Conservation (phyloP, 2,113 vertebrate genomes). For the Symphodus melops region DNA sequence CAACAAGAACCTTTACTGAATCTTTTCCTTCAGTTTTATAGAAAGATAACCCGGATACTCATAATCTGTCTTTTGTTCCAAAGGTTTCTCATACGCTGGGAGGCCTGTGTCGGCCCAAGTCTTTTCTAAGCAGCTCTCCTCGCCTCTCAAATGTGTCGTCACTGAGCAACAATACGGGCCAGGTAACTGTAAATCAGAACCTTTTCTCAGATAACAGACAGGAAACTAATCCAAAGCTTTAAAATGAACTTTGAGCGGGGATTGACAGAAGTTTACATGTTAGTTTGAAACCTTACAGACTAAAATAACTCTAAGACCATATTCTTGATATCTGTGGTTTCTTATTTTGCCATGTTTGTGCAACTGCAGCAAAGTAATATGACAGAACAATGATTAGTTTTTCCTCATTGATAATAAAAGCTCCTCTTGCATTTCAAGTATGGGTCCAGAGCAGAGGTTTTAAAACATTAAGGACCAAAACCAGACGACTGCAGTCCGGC, state of each 20-base stretch:
- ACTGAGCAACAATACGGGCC: constrained; percentile 86
- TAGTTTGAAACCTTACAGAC: no score
- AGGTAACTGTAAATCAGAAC: constrained; percentile 79
- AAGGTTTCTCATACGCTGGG: constrained; percentile 84
- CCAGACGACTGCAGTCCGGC: constrained; percentile 87
- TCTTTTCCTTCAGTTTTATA: not conserved
- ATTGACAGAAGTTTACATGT: not conserved
- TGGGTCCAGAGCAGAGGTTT: constrained; percentile 90
- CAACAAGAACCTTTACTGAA: no score
- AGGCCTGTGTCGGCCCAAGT: constrained; percentile 77
- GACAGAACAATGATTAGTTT: no score
- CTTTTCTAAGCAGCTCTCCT: constrained; percentile 82
- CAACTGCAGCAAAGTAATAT: not conserved
- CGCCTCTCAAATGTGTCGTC: constrained; percentile 84
- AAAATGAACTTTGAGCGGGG: not conserved
- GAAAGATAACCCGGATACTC: not conserved
- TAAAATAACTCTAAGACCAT: no score
- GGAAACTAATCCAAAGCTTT: not conserved
- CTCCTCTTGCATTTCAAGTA: constrained; percentile 72
- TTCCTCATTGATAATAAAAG: no score
- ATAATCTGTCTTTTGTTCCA: constrained; percentile 10
- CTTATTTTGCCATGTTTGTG: no score
- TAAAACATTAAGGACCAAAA: constrained; percentile 93
- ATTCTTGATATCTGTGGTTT: no score
- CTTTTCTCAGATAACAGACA: not conserved